phyloP scores from a whole-genome alignment of 2,113 vertebrate genomes.

The Oreocharis arfaki region DNA sequence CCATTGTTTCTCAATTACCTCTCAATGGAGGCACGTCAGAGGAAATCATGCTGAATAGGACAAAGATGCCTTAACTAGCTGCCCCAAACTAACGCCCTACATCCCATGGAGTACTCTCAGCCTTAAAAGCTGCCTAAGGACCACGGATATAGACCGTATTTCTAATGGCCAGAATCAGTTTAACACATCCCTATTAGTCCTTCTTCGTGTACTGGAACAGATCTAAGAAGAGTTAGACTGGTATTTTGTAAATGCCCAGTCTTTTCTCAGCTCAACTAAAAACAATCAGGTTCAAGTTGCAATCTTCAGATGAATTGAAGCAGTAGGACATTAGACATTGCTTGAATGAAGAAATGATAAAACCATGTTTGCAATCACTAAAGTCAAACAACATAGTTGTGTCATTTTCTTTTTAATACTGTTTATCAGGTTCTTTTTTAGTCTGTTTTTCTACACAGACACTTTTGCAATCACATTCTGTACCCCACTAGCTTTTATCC shows the following conservation, averaged over 20 bases:
- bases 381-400: not conserved
- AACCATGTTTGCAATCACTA: not conserved
- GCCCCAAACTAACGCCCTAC: not conserved
- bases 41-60: not conserved
- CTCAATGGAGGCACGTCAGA: not conserved
- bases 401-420: not conserved
- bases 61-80: not conserved
- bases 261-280: not conserved
- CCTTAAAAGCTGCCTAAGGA: not conserved
- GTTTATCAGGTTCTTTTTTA: not conserved
- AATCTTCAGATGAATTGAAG: not conserved
- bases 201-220: not conserved
- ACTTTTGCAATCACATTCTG: not conserved
- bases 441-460: not conserved
- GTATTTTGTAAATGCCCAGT: not conserved
- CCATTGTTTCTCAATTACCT: slow-evolving; percentile 17
- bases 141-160: not conserved
- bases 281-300: not conserved
- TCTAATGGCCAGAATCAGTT: not conserved
- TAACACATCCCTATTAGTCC: not conserved
- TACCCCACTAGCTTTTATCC: not conserved
- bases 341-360: slow-evolving; percentile 19
- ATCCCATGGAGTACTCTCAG: not conserved
- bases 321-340: not conserved
- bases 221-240: not conserved